These are phyloP conservation scores for Rhinichthys osculus DNA, from an alignment of 2,797 vertebrate species.

Conservation along the genomic window DNA sequence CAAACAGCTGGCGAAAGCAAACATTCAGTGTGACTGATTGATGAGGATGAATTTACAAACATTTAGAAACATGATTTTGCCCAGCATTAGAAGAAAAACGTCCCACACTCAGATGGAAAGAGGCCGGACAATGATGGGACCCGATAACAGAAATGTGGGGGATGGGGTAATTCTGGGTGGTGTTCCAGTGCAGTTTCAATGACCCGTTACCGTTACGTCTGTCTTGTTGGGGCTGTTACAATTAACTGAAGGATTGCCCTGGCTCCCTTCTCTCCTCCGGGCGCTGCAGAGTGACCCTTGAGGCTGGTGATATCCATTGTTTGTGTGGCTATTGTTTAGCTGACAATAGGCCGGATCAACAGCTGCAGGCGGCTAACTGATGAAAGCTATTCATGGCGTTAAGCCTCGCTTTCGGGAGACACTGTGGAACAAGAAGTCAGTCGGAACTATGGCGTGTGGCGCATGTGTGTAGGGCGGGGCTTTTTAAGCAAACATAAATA, in stretches of 20 bases:
- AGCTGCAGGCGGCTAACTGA: conserved; percentile 53
- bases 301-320: conserved; percentile 53
- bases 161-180: conserved; percentile 13
- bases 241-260: conserved; percentile 29
- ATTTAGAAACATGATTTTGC: conserved; percentile 21
- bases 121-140: neutral
- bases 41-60: conserved; percentile 25
- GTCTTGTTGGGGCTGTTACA: conserved; percentile 31
- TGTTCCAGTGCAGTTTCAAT: conserved; percentile 27
- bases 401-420: conserved; percentile 41
- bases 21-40: conserved; percentile 27
- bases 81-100: neutral
- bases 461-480: neutral
- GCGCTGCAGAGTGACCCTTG: conserved; percentile 29
- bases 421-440: conserved; percentile 12
- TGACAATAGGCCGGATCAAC: conserved; percentile 49
- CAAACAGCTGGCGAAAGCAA: conserved; percentile 31
- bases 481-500: conserved; percentile 39
- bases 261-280: conserved; percentile 15
- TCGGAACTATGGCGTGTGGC: conserved; percentile 11
- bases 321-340: conserved; percentile 56
- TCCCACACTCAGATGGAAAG: neutral
- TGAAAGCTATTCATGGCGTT: conserved; percentile 54
- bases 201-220: conserved; percentile 42
- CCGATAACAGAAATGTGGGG: conserved; percentile 12